Evolutionary conservation across 1,140 invertebrate genomes (phyloP).

Genomic region (Tetraneura akinire): DNA sequence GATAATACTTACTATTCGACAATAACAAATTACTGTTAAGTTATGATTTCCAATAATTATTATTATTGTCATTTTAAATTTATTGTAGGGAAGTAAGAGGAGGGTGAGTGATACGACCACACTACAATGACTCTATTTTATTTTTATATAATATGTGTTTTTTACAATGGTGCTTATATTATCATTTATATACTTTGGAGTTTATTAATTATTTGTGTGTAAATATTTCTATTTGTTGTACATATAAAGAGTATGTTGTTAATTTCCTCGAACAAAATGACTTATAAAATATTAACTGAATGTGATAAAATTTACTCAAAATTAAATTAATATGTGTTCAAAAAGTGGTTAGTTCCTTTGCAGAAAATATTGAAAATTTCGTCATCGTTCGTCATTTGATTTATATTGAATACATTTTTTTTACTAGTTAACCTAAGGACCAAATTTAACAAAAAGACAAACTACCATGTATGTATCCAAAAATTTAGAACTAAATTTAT

Average conservation of each 20-base stretch:
- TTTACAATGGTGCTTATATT: slow-evolving; percentile 34
- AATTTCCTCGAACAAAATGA: slow-evolving; percentile 11
- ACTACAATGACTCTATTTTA: not conserved
- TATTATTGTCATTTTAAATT: not conserved
- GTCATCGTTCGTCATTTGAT: not conserved
- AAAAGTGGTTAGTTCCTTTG: slow-evolving; percentile 36
- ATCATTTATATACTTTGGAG: not conserved
- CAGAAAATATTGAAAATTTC: not conserved
- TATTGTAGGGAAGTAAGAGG: not conserved
- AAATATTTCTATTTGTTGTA: slow-evolving; percentile 1
- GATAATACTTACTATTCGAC: not conserved
- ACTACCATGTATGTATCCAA: not conserved
- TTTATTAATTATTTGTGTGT: not conserved
- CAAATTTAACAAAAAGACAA: not conserved
- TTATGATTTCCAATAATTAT: not conserved
- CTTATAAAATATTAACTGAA: slow-evolving; percentile 9
- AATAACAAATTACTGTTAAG: not conserved
- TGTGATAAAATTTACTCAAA: slow-evolving; percentile 36
- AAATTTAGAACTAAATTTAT: no score
- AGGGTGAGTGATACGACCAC: not conserved
- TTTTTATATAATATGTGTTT: not conserved
- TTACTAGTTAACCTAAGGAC: not conserved
- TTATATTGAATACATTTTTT: not conserved
- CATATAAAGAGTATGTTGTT: not conserved
- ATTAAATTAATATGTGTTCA: slow-evolving; percentile 32